phyloP scores from a whole-genome alignment of 2,888 invertebrate genomes.

The Volucella bombylans region DNA sequence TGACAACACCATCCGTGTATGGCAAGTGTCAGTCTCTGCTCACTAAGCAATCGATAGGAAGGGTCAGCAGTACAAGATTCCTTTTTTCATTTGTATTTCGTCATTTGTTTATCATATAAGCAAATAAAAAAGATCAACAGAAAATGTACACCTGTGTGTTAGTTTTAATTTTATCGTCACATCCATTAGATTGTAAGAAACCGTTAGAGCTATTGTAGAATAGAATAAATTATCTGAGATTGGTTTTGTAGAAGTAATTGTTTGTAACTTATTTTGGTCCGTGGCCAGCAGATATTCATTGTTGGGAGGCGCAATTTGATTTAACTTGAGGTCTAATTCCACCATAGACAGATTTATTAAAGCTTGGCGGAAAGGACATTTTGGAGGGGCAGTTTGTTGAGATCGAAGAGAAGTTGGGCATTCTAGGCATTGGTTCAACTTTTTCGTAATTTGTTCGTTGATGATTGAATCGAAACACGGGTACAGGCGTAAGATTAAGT shows the following conservation, averaged over 20 bases:
- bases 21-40: constrained; percentile 96
- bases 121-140: constrained; percentile 77
- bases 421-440: too few relatives aligned
- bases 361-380: too few relatives aligned
- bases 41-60: constrained; percentile 84
- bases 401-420: too few relatives aligned
- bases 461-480: too few relatives aligned
- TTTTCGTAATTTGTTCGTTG: too few relatives aligned
- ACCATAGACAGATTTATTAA: too few relatives aligned
- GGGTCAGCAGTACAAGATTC: constrained; percentile 12
- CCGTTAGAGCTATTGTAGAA: constrained; percentile 12
- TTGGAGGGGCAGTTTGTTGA: too few relatives aligned
- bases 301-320: too few relatives aligned
- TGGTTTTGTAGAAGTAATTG: constrained; percentile 2
- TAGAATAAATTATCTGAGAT: constrained; percentile 16
- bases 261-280: constrained; percentile 2
- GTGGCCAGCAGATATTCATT: too few relatives aligned
- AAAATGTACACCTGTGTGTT: constrained; percentile 53
- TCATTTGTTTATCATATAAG: constrained; percentile 79
- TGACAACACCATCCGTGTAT: constrained; percentile 98
- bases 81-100: constrained; percentile 70
- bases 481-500: too few relatives aligned
- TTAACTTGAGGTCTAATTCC: too few relatives aligned
- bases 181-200: too few relatives aligned
- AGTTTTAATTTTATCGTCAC: constrained; percentile 51